These are phyloP conservation scores for Caretta caretta DNA, from an alignment of 2,113 vertebrate genomes.

Conservation along the genomic window DNA sequence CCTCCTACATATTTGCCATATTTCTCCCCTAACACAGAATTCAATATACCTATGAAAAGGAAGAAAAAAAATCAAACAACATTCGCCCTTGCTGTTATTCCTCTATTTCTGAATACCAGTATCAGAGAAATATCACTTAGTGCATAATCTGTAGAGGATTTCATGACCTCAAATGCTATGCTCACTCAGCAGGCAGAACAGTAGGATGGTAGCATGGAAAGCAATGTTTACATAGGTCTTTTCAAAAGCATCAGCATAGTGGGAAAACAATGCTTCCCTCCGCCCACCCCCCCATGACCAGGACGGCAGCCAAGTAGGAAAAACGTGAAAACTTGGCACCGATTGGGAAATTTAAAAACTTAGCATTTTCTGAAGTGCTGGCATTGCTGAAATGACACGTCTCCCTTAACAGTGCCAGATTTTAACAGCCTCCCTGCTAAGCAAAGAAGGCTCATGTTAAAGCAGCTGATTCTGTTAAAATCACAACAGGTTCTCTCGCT, in stretches of 20 bases:
- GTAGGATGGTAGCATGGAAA: not conserved
- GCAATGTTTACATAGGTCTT: not conserved
- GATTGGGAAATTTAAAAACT: conserved; percentile 15
- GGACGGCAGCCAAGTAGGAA: not conserved
- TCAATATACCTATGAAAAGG: not conserved
- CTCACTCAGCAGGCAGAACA: not conserved
- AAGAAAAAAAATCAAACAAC: not conserved
- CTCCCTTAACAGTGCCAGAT: not conserved
- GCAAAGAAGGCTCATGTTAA: not conserved
- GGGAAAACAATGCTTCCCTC: not conserved
- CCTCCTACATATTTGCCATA: not conserved
- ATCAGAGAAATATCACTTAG: not conserved
- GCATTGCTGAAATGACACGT: not conserved
- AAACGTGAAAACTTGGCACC: not conserved
- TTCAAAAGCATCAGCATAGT: not conserved
- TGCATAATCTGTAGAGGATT: not conserved
- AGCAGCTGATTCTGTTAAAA: not conserved
- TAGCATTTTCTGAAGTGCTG: not conserved
- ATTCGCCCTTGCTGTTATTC: not conserved
- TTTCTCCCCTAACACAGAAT: not conserved
- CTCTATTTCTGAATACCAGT: not conserved
- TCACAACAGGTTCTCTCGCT: not conserved
- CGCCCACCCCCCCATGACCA: not conserved
- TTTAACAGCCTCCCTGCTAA: not conserved
- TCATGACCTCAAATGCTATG: not conserved